Evolutionary conservation across 2,888 invertebrate species (phyloP).

Genomic region (Ormyrus pomaceus): DNA sequence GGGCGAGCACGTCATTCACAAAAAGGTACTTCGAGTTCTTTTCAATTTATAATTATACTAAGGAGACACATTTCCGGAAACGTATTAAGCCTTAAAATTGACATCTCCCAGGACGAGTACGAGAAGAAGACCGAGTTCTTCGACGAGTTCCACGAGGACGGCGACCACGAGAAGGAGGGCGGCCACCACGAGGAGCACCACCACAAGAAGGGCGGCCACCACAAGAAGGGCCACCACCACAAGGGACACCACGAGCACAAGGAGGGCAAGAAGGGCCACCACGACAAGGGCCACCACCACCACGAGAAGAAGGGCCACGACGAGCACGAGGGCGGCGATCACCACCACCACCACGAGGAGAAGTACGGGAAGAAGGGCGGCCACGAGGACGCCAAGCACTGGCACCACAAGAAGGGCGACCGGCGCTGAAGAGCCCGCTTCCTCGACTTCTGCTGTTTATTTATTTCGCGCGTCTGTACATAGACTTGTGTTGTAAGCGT

Average conservation of each 20-base stretch:
- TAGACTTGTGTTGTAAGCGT: too few species aligned
- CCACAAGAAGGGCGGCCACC: slow-evolving; percentile 79
- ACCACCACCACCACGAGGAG: slow-evolving; percentile 77
- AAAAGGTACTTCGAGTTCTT: slow-evolving; percentile 67
- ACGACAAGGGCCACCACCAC: slow-evolving; percentile 78
- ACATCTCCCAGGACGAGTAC: slow-evolving; percentile 79
- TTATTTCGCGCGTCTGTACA: too few species aligned
- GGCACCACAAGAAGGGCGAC: slow-evolving; percentile 78
- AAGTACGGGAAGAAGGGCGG: slow-evolving; percentile 77
- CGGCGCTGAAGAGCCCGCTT: not conserved
- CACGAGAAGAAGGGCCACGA: slow-evolving; percentile 80
- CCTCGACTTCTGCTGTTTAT: not conserved
- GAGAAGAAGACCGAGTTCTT: slow-evolving; percentile 87
- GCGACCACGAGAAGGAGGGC: slow-evolving; percentile 82
- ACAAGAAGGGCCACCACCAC: slow-evolving; percentile 78
- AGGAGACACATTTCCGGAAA: too few species aligned
- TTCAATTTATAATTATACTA: too few species aligned
- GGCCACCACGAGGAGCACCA: slow-evolving; percentile 79
- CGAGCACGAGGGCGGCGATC: slow-evolving; percentile 78
- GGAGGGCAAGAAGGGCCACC: slow-evolving; percentile 79
- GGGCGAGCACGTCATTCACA: slow-evolving; percentile 76
- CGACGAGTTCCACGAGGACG: slow-evolving; percentile 84
- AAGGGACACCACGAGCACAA: slow-evolving; percentile 77
- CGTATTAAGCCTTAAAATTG: not conserved
- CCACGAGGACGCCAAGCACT: slow-evolving; percentile 78